A percentile compares a stretch with the other conserved stretches of the same genome.
phyloP scores from a whole-genome alignment of 2,888 invertebrate genomes.

The Zelleria hepariella region DNA sequence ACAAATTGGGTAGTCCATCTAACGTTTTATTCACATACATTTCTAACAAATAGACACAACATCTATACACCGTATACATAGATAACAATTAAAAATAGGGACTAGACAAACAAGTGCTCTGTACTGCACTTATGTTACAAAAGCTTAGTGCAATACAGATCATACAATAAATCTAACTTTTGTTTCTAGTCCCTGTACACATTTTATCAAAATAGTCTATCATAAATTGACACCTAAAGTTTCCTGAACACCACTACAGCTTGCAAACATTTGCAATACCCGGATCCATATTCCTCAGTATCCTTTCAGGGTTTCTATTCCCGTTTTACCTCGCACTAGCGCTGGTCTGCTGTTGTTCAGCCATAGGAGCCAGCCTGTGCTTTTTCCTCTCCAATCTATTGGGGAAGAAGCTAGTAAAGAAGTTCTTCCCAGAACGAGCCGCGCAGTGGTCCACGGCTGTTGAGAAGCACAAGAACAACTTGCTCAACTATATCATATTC shows the following conservation, averaged over 20 bases:
- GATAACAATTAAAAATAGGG: not conserved
- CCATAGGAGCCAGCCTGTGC: conserved; percentile 95
- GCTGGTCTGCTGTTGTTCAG: conserved; percentile 94
- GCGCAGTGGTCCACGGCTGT: conserved; percentile 89
- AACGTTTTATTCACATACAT: not conserved
- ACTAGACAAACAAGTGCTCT: not conserved
- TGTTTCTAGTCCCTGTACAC: not conserved
- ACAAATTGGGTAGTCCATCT: not conserved
- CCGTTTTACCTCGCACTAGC: conserved; percentile 91
- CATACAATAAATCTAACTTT: no score
- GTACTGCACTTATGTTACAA: no score
- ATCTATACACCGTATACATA: not conserved
- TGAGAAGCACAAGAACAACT: conserved; percentile 85
- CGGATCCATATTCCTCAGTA: conserved; percentile 97
- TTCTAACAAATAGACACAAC: not conserved
- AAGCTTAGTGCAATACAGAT: no score
- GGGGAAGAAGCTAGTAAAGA: conserved; percentile 86
- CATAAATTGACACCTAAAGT: no score
- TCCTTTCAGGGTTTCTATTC: conserved; percentile 96
- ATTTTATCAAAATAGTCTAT: not conserved
- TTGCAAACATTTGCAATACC: conserved; percentile 99
- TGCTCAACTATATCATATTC: conserved; percentile 97
- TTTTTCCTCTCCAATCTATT: conserved; percentile 93
- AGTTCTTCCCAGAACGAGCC: conserved; percentile 91
- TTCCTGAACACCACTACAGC: conserved; percentile 69